Conservation (phyloP, 1,140 invertebrate species). For the Hyles vespertilio region DNA sequence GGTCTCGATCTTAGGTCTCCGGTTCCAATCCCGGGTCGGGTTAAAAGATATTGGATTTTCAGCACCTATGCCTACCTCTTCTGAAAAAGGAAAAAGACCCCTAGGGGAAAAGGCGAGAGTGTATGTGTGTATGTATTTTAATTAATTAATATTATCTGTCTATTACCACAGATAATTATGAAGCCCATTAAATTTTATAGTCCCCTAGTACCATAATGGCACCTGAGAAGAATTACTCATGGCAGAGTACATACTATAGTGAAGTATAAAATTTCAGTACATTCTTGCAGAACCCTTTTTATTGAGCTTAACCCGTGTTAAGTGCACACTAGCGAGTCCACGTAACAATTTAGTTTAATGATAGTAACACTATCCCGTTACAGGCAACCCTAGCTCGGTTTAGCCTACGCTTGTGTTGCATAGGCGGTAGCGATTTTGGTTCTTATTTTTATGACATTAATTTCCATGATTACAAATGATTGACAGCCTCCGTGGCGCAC, state of each 20-base stretch:
- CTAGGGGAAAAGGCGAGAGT: background rate
- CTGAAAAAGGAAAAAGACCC: background rate
- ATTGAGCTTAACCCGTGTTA: slow-evolving; percentile 37
- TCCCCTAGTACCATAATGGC: too few species aligned
- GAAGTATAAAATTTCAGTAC: slow-evolving; percentile 2
- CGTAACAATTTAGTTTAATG: slow-evolving; percentile 58
- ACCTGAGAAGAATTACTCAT: too few species aligned
- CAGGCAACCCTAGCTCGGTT: slow-evolving; percentile 47
- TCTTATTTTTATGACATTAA: too few species aligned
- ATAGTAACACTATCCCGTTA: slow-evolving; percentile 57
- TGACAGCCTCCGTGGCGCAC: too few species aligned
- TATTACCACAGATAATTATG: background rate
- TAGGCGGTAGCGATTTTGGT: slow-evolving; percentile 21
- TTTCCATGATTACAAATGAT: too few species aligned
- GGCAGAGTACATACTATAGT: background rate
- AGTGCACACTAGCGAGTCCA: slow-evolving; percentile 19
- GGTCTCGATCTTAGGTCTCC: too few species aligned
- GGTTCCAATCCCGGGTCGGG: too few species aligned
- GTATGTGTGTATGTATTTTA: background rate
- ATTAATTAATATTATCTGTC: background rate
- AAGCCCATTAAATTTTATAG: too few species aligned
- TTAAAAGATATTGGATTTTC: too few species aligned
- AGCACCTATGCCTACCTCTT: too few species aligned
- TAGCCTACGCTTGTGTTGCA: slow-evolving; percentile 12
- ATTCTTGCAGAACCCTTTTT: slow-evolving; percentile 16